phyloP scores from a whole-genome alignment of 30 jellyfish, hydroid and myxozoan genomes.

The Haliclystus octoradiatus region DNA sequence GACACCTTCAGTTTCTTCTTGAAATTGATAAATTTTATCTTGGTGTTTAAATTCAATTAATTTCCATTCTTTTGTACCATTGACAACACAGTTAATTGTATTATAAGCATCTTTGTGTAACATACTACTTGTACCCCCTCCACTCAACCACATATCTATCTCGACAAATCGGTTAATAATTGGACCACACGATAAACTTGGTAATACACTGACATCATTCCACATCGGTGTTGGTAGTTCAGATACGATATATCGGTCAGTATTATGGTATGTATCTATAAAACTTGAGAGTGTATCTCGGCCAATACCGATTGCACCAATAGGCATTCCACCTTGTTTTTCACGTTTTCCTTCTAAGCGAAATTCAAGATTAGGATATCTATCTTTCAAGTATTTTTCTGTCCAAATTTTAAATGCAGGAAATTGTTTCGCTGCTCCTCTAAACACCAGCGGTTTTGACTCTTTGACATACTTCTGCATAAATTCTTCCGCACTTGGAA shows the following conservation, averaged over 20 bases:
- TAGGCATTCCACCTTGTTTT: slow-evolving; percentile 48
- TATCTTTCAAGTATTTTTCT: slow-evolving; percentile 34
- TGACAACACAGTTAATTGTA: slow-evolving; percentile 50
- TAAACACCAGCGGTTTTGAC: slow-evolving; percentile 46
- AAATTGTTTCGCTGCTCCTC: slow-evolving; percentile 45
- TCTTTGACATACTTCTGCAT: slow-evolving; percentile 43
- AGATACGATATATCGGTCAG: slow-evolving; percentile 57
- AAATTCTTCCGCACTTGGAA: slow-evolving; percentile 50
- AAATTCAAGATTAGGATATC: slow-evolving; percentile 41
- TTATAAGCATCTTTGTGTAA: slow-evolving; percentile 80
- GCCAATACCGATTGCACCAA: slow-evolving; percentile 59
- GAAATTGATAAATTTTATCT: slow-evolving; percentile 15
- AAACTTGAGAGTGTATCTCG: slow-evolving; percentile 47
- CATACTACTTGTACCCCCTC: slow-evolving; percentile 58
- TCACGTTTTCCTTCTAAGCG: slow-evolving; percentile 65
- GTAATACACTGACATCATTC: slow-evolving; percentile 36
- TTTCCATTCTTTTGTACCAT: slow-evolving; percentile 75
- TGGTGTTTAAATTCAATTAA: slow-evolving; percentile 40
- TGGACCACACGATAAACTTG: slow-evolving; percentile 56
- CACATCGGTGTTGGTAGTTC: slow-evolving; percentile 75
- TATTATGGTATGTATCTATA: slow-evolving; percentile 28
- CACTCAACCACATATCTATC: slow-evolving; percentile 74
- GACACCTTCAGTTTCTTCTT: too few species aligned
- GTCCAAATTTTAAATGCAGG: slow-evolving; percentile 76
- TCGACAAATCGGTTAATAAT: slow-evolving; percentile 28